phyloP scores from a whole-genome alignment of 2,113 vertebrate genomes.

The Bombycilla garrulus region DNA sequence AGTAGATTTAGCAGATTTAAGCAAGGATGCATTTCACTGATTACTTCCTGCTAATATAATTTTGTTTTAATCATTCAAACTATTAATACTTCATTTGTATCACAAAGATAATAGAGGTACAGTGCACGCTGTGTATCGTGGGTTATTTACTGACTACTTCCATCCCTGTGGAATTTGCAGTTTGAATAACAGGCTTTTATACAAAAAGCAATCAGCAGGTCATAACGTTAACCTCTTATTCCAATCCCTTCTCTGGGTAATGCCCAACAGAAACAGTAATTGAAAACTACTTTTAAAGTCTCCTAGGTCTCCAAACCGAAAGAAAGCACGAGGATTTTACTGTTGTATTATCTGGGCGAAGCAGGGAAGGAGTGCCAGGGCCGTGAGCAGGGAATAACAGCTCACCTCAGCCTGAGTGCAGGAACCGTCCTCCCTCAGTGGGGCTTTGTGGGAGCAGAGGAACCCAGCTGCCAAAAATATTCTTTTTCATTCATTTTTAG shows the following conservation, averaged over 20 bases:
- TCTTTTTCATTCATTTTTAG: not conserved
- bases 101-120: not conserved
- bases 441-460: not conserved
- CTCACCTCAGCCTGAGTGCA: not conserved
- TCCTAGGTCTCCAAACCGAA: not conserved
- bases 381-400: fast-evolving
- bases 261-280: not conserved
- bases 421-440: not conserved
- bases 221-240: not conserved
- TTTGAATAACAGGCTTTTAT: not conserved
- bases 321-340: not conserved
- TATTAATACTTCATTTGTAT: not conserved
- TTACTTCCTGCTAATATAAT: constrained; percentile 57
- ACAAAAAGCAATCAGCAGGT: not conserved
- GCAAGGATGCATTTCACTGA: constrained; percentile 62
- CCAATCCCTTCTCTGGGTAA: not conserved
- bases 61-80: constrained; percentile 43
- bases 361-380: fast-evolving
- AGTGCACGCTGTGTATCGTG: not conserved
- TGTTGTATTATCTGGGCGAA: not conserved
- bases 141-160: not conserved
- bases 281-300: not conserved
- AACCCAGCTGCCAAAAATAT: not conserved
- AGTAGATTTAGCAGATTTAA: constrained; percentile 61
- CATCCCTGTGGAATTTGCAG: not conserved